Percentiles rank a stretch among this genome's conserved stretches.
These are phyloP conservation scores for Eonycteris spelaea DNA, from an alignment of 2,113 vertebrate genomes.

Conservation along the genomic window DNA sequence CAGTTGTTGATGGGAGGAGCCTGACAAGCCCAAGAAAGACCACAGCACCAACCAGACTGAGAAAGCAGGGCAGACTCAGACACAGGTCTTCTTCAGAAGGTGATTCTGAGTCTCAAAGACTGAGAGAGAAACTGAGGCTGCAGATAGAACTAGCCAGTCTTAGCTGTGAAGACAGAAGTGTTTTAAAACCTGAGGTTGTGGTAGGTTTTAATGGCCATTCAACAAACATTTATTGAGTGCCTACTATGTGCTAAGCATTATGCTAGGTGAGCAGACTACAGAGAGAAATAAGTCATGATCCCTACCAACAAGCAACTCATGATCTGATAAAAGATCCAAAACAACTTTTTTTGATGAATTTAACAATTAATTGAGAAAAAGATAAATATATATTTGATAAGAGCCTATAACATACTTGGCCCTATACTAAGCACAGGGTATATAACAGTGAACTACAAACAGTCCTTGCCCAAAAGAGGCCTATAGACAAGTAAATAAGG, in stretches of 20 bases:
- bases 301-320: not conserved
- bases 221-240: not conserved
- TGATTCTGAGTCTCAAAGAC: not conserved
- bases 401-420: not conserved
- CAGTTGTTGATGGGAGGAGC: not conserved
- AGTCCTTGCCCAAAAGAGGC: not conserved
- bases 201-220: not conserved
- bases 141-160: not conserved
- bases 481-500: not conserved
- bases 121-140: not conserved
- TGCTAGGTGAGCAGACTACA: not conserved
- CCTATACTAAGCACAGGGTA: not conserved
- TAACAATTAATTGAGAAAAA: not conserved
- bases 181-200: not conserved
- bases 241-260: not conserved
- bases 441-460: not conserved
- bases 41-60: not conserved
- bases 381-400: not conserved
- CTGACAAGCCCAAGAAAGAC: not conserved
- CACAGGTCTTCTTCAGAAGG: not conserved
- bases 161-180: not conserved
- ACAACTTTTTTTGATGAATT: not conserved
- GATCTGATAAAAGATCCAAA: not conserved
- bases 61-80: too few relatives aligned
- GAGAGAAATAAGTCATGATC: not conserved